Base-by-base conservation (phyloP, 2,113 vertebrate genomes). In the Saguinus midas region DNA sequence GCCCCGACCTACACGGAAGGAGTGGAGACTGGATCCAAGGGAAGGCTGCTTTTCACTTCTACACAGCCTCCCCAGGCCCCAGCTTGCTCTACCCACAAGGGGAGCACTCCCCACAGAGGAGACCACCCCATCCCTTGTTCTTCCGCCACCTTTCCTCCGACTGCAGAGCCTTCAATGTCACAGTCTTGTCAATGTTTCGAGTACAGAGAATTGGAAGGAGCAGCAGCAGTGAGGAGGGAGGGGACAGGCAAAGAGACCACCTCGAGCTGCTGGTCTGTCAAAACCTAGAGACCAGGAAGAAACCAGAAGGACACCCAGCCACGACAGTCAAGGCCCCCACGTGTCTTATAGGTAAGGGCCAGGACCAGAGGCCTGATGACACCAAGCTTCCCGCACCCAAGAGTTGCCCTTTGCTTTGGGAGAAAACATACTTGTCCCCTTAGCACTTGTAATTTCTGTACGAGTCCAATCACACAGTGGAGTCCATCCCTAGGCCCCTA, bases 21-120 rank as follows among this genome's bases (percentile, higher is more conserved):
- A 1, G 37, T 2, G 9, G 23, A 25, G 8, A 32, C 17, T 0
- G 5, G 48, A 21, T 0, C 27, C 32, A 40, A 4, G 43, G 61
- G 14, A 57, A 20, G 76, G 12, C 14, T 35, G 37, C 17, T 23
- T 70, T 4, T 18, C 9, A 23, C 70, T 78, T 6, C 8, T 29
- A 29, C 29, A 29, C 40, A 61, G 21, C 35, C 29, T 80, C 50
- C 81, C 72, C 57, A 23, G 57, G 25, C 23, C 29, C 10, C 10
- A 8, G 55, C 8, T 18, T 20, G 20, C 20, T 29, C 27, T 68
- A 32, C 27, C 23, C 20, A 11, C 40, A 4, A 0, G 10, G 0
- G 11, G 76, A 27, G 20, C 29, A 8, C 58, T 84, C 48, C 20
- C 50, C n/a, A 11, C 1, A 27, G 18, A 27, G 25, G 32, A 21